A percentile compares a stretch with the other conserved stretches of the same genome.
Evolutionary conservation across 2,113 vertebrate species (phyloP).

Genomic region (Epinephelus cyanopodus): DNA sequence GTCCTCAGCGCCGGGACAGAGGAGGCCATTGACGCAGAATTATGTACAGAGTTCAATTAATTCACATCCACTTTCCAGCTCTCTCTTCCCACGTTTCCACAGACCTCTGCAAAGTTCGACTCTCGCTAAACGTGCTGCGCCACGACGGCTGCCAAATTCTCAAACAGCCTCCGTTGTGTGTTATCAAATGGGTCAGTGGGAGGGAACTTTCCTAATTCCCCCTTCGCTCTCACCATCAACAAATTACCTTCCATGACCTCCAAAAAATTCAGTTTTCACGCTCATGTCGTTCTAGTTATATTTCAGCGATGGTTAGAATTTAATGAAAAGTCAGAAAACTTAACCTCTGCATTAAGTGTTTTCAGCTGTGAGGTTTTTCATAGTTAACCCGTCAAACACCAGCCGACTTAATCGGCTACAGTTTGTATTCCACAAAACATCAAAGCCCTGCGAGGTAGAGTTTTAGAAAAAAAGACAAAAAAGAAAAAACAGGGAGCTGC

Average conservation of each 20-base stretch:
- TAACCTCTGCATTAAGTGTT: constrained; percentile 28
- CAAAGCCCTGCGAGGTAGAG: constrained; percentile 64
- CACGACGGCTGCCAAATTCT: constrained; percentile 91
- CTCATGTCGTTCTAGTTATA: not conserved
- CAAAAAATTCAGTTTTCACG: constrained; percentile 83
- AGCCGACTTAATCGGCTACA: constrained; percentile 42
- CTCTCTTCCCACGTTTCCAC: constrained; percentile 96
- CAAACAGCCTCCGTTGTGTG: constrained; percentile 90
- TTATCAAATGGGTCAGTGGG: constrained; percentile 88
- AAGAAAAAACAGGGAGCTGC: constrained; percentile 68
- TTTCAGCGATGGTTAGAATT: constrained; percentile 14
- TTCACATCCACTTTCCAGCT: constrained; percentile 90
- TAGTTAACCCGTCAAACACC: constrained; percentile 46
- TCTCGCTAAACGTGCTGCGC: constrained; percentile 89
- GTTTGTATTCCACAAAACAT: constrained; percentile 62
- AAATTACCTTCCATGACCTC: constrained; percentile 89
- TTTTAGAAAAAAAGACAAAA: constrained; percentile 47
- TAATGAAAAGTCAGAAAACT: constrained; percentile 18
- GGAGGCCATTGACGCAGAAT: constrained; percentile 94
- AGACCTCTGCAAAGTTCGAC: constrained; percentile 90
- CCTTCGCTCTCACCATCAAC: constrained; percentile 84
- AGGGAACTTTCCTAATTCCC: constrained; percentile 91
- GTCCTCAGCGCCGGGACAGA: constrained; percentile 91
- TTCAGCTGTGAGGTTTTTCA: constrained; percentile 18
- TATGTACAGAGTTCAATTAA: constrained; percentile 96